Evolutionary conservation across 2,888 invertebrate genomes (phyloP).

Genomic region (Epiblema foenella): DNA sequence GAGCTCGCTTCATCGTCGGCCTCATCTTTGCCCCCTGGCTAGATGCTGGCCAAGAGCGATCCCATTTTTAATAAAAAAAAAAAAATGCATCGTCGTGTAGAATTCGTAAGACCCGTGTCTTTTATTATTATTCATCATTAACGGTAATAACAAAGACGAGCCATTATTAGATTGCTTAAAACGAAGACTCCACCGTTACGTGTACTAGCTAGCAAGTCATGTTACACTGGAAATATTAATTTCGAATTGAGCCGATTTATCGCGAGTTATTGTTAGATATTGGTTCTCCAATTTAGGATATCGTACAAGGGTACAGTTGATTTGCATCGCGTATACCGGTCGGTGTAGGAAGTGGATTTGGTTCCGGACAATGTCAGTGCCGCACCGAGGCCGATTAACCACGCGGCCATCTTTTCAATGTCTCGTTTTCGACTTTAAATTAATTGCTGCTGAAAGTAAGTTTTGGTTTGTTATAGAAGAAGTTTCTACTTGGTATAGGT

Average conservation of each 20-base stretch:
- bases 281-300: conserved; percentile 26
- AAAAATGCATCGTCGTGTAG: background rate
- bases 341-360: conserved; percentile 36
- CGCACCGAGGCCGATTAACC: conserved; percentile 44
- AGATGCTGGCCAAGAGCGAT: too few species aligned
- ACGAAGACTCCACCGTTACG: background rate
- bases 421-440: conserved; percentile 5
- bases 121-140: background rate
- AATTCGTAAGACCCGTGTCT: background rate
- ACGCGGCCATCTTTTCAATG: conserved; percentile 34
- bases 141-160: background rate
- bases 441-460: background rate
- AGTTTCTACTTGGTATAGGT: too few species aligned
- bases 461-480: too few species aligned
- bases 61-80: too few species aligned
- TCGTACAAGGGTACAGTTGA: conserved; percentile 34
- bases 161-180: background rate
- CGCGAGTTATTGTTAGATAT: background rate
- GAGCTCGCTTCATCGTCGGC: too few species aligned
- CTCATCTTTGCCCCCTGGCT: too few species aligned
- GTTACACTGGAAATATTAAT: background rate
- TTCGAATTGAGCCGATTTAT: background rate
- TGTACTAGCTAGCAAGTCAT: background rate
- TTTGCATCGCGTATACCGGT: conserved; percentile 41
- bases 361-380: conserved; percentile 50